These are phyloP conservation scores for Hippoglossus stenolepis DNA, from an alignment of 2,113 vertebrate genomes.

Conservation along the genomic window DNA sequence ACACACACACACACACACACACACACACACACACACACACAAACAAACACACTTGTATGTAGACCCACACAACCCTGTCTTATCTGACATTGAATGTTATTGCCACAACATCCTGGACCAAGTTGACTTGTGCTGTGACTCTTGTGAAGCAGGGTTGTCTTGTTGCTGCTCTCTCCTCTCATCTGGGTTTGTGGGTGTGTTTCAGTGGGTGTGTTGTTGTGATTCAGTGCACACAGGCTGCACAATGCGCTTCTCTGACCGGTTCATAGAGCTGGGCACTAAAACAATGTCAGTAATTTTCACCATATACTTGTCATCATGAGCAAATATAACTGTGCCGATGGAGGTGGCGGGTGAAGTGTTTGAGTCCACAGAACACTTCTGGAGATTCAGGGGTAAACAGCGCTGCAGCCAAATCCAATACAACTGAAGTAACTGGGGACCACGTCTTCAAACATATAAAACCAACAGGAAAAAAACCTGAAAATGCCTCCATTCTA, in stretches of 20 bases:
- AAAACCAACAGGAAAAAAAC: too few species aligned
- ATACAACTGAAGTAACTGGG: too few species aligned
- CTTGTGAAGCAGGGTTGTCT: not conserved
- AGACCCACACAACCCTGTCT: not conserved
- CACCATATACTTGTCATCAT: too few species aligned
- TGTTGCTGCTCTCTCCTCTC: not conserved
- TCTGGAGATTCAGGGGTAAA: too few species aligned
- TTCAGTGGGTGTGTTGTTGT: constrained; percentile 24
- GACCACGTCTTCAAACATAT: too few species aligned
- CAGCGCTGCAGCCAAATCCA: too few species aligned
- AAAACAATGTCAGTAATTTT: too few species aligned
- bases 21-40: not conserved
- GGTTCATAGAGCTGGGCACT: not conserved
- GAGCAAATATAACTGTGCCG: too few species aligned
- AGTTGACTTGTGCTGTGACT: not conserved
- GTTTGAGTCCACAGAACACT: too few species aligned
- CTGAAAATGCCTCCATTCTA: too few species aligned
- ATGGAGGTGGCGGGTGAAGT: too few species aligned
- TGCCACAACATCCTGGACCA: not conserved
- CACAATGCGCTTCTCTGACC: not conserved
- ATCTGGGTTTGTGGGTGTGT: constrained; percentile 21
- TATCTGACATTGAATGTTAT: not conserved
- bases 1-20: not conserved
- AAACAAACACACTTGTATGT: too few species aligned
- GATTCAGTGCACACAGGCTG: constrained; percentile 5